Evolutionary conservation across 1,140 invertebrate genomes (phyloP).

Genomic region (Pseudobourletiella spinata): DNA sequence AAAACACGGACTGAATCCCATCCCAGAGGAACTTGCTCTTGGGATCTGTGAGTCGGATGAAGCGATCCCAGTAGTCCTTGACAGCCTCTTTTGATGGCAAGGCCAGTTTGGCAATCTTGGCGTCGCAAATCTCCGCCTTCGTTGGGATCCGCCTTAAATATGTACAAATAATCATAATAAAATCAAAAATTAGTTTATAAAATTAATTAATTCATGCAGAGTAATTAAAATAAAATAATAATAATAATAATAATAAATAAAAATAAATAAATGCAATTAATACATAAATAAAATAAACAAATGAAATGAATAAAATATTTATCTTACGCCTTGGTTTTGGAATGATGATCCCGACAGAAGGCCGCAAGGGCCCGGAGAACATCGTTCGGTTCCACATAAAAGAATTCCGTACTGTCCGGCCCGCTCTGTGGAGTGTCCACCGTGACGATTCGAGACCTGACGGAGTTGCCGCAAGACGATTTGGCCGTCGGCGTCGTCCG

Average conservation of each 20-base stretch:
- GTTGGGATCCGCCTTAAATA: conserved; percentile 12
- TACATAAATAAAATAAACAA: too few relatives aligned
- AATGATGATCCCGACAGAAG: conserved; percentile 23
- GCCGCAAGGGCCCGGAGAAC: conserved; percentile 16
- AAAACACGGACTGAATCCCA: conserved; percentile 21
- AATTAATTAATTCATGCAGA: neutral
- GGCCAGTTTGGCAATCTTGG: conserved; percentile 9
- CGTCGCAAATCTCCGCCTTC: conserved; percentile 11
- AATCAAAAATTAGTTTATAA: too few relatives aligned
- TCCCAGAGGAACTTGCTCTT: conserved; percentile 27
- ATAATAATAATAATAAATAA: too few relatives aligned
- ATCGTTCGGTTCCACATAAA: conserved; percentile 20
- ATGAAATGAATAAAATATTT: neutral
- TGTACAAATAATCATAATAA: neutral
- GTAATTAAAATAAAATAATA: neutral
- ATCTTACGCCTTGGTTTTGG: conserved; percentile 17
- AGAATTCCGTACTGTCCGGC: conserved; percentile 1
- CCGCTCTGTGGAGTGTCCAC: neutral
- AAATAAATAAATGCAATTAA: neutral
- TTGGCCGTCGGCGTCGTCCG: neutral
- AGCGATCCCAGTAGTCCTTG: conserved; percentile 20
- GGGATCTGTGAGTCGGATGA: neutral
- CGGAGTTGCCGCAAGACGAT: neutral
- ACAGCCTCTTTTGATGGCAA: conserved; percentile 4
- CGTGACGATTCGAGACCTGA: neutral